A percentile compares a stretch with the other conserved stretches of the same genome.
Conservation (phyloP, 2,797 vertebrate genomes). For the Podarcis lilfordi region DNA sequence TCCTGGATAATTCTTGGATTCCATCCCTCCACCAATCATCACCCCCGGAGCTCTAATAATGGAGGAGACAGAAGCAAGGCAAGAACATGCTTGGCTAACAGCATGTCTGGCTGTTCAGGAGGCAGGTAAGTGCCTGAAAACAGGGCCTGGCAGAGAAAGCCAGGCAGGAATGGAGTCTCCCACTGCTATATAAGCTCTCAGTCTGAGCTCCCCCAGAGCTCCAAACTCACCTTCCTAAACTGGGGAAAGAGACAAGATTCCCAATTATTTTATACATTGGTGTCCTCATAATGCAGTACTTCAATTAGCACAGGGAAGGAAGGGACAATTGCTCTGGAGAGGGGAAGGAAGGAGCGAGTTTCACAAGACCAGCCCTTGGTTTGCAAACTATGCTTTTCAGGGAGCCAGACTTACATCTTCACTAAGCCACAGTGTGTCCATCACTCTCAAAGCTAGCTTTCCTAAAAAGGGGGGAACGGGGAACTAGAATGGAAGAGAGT, state of each 20-base stretch:
- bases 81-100: background rate
- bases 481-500: slow-evolving; percentile 7
- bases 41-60: no score
- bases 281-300: background rate
- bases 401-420: background rate
- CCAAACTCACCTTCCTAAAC: background rate
- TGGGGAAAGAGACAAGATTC: background rate
- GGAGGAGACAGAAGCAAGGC: background rate
- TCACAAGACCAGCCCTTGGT: background rate
- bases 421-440: background rate
- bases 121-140: no score
- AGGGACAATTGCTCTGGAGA: no score
- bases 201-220: background rate
- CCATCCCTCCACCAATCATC: background rate
- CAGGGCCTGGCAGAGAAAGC: no score
- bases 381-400: background rate
- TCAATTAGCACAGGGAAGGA: background rate
- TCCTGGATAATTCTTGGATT: background rate
- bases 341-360: background rate
- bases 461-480: background rate
- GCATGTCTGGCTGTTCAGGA: no score
- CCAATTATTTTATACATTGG: background rate
- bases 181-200: background rate
- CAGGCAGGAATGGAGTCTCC: background rate
- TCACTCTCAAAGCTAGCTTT: background rate